Conservation (phyloP, 1,140 invertebrate species). For the Drosophila chauvacae region DNA sequence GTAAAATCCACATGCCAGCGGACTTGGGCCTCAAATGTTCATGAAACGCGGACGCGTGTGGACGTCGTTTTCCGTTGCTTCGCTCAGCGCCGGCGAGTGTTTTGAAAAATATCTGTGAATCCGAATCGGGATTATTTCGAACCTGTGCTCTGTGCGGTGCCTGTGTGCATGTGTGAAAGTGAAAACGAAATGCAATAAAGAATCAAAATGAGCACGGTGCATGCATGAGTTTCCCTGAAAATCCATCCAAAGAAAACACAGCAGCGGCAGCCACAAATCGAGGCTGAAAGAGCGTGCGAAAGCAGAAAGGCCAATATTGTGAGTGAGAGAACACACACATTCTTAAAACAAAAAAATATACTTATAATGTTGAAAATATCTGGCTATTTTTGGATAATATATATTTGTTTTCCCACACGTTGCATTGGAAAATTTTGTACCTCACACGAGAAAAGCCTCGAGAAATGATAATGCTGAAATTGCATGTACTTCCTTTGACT, state of each 20-base stretch:
- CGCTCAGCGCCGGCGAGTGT: constrained; percentile 29
- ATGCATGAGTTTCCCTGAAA: constrained; percentile 74
- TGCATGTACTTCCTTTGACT: constrained; percentile 21
- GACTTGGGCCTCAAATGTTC: constrained; percentile 67
- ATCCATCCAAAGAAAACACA: constrained; percentile 59
- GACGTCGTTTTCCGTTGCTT: constrained; percentile 49
- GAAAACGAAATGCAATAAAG: constrained; percentile 63
- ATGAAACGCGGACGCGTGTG: constrained; percentile 77
- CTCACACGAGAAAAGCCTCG: constrained; percentile 31
- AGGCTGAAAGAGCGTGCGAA: constrained; percentile 46
- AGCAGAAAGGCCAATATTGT: constrained; percentile 73
- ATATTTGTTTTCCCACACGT: constrained; percentile 58
- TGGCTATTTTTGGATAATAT: constrained; percentile 79
- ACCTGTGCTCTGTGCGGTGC: constrained; percentile 5
- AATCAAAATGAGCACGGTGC: constrained; percentile 73
- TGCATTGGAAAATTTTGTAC: constrained; percentile 66
- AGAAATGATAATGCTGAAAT: constrained; percentile 44
- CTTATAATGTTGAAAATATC: constrained; percentile 76
- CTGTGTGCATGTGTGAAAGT: constrained; percentile 40
- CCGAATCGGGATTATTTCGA: constrained; percentile 39
- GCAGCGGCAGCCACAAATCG: constrained; percentile 21
- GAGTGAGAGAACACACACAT: constrained; percentile 62
- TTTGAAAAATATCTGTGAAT: constrained; percentile 21
- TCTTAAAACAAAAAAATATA: constrained; percentile 54
- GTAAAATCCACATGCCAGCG: constrained; percentile 75